These are phyloP conservation scores for Actinia equina DNA, from an alignment of 64 coral and sea anemone genomes.

Conservation along the genomic window DNA sequence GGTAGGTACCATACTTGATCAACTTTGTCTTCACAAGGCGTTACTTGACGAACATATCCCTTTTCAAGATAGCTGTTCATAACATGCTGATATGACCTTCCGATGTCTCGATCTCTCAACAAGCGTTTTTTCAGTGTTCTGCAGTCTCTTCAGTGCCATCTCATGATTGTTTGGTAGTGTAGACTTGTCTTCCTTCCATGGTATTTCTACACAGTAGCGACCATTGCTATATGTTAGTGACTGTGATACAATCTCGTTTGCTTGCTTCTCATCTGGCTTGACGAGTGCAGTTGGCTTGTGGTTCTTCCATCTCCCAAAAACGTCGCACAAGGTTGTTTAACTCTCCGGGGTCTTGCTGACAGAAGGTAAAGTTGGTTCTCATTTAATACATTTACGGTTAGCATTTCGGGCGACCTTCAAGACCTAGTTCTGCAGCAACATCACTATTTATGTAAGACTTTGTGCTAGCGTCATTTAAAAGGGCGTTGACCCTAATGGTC, in stretches of 20 bases:
- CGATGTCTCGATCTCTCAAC: constrained; percentile 22
- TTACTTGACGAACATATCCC: constrained; percentile 48
- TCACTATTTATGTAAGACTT: constrained; percentile 49
- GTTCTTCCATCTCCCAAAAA: constrained; percentile 62
- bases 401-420: constrained; percentile 14
- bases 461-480: constrained; percentile 54
- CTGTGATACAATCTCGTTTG: constrained; percentile 9
- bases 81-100: constrained; percentile 33
- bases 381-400: constrained; percentile 68
- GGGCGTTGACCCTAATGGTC: constrained; percentile 48
- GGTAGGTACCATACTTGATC: constrained; percentile 52
- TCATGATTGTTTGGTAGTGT: constrained; percentile 46
- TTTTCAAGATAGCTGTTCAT: constrained; percentile 44
- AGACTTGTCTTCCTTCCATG: constrained; percentile 30
- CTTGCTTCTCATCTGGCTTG: constrained; percentile 47
- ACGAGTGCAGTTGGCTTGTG: constrained; percentile 27
- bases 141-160: constrained; percentile 27
- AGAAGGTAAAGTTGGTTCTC: constrained; percentile 55
- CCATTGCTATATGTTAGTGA: constrained; percentile 24
- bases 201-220: constrained; percentile 39
- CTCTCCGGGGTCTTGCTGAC: constrained; percentile 2
- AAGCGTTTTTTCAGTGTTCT: constrained; percentile 50
- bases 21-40: constrained; percentile 25
- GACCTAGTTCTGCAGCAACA: constrained; percentile 44
- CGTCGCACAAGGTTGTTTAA: constrained; percentile 45